Base-by-base conservation (phyloP, 2,888 invertebrate genomes). In the Iphiclides podalirius region DNA sequence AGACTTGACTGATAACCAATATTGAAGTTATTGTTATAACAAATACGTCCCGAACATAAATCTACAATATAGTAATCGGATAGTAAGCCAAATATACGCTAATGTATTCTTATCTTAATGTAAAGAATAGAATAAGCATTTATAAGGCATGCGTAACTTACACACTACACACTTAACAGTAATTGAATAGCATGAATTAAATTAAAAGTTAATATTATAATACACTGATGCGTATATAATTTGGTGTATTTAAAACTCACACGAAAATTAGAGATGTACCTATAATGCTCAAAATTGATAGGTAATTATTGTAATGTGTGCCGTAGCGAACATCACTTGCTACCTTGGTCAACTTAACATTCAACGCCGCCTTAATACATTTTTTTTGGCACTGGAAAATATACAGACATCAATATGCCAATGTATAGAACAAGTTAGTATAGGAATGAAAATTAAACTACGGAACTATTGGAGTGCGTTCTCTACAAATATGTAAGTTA, bases 301-400 rank as follows among this genome's bases (percentile, higher is more conserved):
- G n/a, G n/a, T n/a, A n/a, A n/a, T n/a, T n/a, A n/a, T n/a, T n/a
- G n/a, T n/a, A n/a, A n/a, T 20, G 17, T 7, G 7, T 7, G 23
- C 20, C 4, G 28, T 11, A 40, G 31, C 20, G 34, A 34, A 23
- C 20, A 26, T 9, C 16, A n/a, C 14, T 28, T 14, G n/a, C n/a
- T 23, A 1, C 6, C 13, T 31, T 20, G 13, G n/a, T 28, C 31
- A n/a, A 31, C 3, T 16, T 6, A 20, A 20, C 16, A 6, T 7
- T 6, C 6, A 40, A 15, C 7, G 28, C n/a, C 14, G 31, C 16
- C 2, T 7, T 37, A 16, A 37, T 26, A 36, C 17, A 14, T 35
- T 43, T 20, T n/a, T n/a, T 48, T 49, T 49, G 49, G 49, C 49
- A 49, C 49, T 44, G 43, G 39, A 43, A 33, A 38, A 40, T 41